phyloP scores from a whole-genome alignment of 2,113 vertebrate genomes.

The Myotis lucifugus region DNA sequence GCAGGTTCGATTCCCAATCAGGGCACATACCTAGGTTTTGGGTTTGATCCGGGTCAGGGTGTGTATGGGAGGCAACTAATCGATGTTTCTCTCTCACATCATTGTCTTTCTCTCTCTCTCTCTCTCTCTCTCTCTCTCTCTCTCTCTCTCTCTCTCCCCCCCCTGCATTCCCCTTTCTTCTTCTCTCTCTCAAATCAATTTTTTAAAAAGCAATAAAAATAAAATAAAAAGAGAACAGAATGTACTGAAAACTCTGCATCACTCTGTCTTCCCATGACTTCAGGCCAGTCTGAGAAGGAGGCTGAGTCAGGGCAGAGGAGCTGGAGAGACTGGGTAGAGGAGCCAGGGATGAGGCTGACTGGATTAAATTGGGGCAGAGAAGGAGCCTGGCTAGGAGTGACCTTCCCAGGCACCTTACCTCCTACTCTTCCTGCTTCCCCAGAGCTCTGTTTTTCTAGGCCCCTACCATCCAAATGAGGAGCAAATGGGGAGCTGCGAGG shows the following conservation, averaged over 20 bases:
- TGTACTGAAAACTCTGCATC: background rate
- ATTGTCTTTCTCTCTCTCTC: background rate
- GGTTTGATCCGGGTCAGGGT: background rate
- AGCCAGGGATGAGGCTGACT: background rate
- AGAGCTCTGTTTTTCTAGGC: slow-evolving; percentile 82
- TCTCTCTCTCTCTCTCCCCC: too few relatives aligned
- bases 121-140: too few relatives aligned
- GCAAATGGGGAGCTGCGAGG: slow-evolving; percentile 83
- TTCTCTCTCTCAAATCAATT: background rate
- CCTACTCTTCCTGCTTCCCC: background rate
- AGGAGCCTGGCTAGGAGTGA: background rate
- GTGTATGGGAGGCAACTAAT: background rate
- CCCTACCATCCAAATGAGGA: slow-evolving; percentile 82
- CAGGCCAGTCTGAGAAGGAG: background rate
- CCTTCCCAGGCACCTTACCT: background rate
- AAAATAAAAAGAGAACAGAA: slow-evolving; percentile 1
- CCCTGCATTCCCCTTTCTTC: too few relatives aligned
- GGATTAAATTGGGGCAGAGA: background rate
- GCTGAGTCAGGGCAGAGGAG: background rate
- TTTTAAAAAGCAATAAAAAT: background rate
- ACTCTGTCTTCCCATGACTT: background rate
- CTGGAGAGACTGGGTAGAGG: background rate
- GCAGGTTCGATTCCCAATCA: background rate
- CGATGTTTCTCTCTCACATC: background rate
- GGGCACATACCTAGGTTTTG: background rate